Evolutionary conservation across 2,113 vertebrate species (phyloP), one percentile per base, ranked within the genome.

Genomic region (Megaceryle maxima): DNA sequence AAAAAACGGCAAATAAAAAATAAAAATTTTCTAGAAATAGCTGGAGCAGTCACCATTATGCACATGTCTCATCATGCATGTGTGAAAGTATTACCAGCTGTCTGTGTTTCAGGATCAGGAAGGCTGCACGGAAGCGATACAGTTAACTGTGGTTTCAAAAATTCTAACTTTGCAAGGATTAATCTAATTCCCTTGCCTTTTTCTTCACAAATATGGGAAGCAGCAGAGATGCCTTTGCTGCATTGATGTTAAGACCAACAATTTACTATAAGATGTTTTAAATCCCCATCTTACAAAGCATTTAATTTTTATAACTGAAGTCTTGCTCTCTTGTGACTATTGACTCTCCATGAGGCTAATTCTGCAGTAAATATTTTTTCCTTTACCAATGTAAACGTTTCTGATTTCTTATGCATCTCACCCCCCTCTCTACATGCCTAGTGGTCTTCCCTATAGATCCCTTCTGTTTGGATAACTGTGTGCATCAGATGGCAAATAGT

Each of bases 341-440:
- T 96, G 94, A 94, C 84, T 94, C 92, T 91, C 93, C 78, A 75
- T 94, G 90, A 88, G 92, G 89, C 92, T 88, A 92, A 93, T 94
- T 95, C 87, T 74, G 66, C 83, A 80, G 91, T 96, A 97, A 96
- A 96, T 96, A 96, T 97, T 94, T 96, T 92, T 96, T 96, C 81
- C 75, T 94, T 84, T 79, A 79, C 78, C 39, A 94, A 18, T 94
- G 94, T 96, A 97, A 97, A 97, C 19, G 83, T 96, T 94, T 69
- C 74, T 92, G 92, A 85, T 95, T 96, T 96, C 92, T 95, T 92
- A 91, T 82, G 83, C 87, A 57, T 77, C 85, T 96, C 83, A 78
- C 66, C 64, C 56, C 33, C 56, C 20, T 93, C 75, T 93, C 84
- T 89, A 69, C 25, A 79, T 66, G 89, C 62, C 62, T 90, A 50